Evolutionary conservation across 2,797 vertebrate genomes (phyloP).

Genomic region (Sciaenops ocellatus): DNA sequence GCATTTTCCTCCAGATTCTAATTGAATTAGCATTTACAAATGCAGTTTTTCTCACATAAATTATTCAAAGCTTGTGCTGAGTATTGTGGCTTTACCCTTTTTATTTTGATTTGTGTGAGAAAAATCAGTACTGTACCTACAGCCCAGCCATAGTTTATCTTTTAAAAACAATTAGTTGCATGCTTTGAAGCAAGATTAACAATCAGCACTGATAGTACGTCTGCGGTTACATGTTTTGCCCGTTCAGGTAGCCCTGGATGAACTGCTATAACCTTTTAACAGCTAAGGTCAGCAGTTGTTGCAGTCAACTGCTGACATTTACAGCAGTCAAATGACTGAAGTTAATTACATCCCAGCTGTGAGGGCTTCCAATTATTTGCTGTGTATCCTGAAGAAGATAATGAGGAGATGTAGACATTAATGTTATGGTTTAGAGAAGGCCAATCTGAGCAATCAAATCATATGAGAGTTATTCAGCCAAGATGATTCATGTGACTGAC

Average conservation of each 20-base stretch:
- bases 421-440: conserved; percentile 62
- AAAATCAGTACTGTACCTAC: background rate
- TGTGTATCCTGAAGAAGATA: conserved; percentile 18
- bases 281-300: conserved; percentile 52
- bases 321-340: conserved; percentile 50
- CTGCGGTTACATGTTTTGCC: conserved; percentile 14
- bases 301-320: conserved; percentile 54
- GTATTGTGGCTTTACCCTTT: background rate
- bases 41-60: background rate
- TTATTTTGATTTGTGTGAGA: background rate
- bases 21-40: conserved; percentile 2
- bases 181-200: background rate
- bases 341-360: conserved; percentile 64
- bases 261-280: conserved; percentile 36
- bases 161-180: background rate
- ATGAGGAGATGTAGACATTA: conserved; percentile 29
- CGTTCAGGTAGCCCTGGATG: background rate
- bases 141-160: background rate
- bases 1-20: background rate
- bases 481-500: conserved; percentile 54
- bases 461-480: conserved; percentile 62
- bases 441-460: conserved; percentile 78
- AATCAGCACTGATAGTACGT: background rate
- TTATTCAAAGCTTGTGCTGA: background rate
- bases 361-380: conserved; percentile 66